A percentile compares a stretch with the other conserved stretches of the same genome.
phyloP scores from a whole-genome alignment of 2,113 vertebrate species.

The Carassius gibelio region DNA sequence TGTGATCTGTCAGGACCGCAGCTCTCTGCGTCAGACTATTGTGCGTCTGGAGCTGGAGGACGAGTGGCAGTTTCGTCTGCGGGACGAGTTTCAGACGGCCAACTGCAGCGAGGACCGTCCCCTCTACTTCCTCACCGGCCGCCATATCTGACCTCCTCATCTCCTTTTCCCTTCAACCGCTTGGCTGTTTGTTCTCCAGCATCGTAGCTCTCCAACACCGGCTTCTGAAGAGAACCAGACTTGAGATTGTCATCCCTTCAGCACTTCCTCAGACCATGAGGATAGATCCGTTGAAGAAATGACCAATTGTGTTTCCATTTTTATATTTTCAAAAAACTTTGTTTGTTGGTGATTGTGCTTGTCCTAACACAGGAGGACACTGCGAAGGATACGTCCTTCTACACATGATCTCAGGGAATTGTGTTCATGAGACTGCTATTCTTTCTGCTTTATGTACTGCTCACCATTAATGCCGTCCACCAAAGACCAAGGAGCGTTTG shows the following conservation, averaged over 20 bases:
- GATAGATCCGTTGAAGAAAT: not conserved
- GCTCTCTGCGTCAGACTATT: conserved; percentile 93
- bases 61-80: conserved; percentile 96
- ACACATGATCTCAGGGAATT: conserved; percentile 75
- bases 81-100: conserved; percentile 97
- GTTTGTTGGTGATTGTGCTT: not conserved
- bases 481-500: conserved; percentile 10
- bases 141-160: conserved; percentile 80
- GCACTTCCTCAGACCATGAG: not conserved
- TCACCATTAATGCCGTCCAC: not conserved
- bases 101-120: conserved; percentile 95
- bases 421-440: conserved; percentile 51
- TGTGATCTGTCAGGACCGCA: conserved; percentile 96
- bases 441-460: not conserved
- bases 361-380: not conserved
- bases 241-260: not conserved
- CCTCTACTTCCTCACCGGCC: conserved; percentile 94
- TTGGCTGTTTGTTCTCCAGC: not conserved
- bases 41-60: conserved; percentile 94
- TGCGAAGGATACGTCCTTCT: conserved; percentile 2
- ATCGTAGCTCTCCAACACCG: not conserved
- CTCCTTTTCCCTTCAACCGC: not conserved
- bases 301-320: not conserved
- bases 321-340: conserved; percentile 7
- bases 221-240: conserved; percentile 1